phyloP scores from a whole-genome alignment of 2,113 vertebrate genomes.

The Sinocyclocheilus anophthalmus region DNA sequence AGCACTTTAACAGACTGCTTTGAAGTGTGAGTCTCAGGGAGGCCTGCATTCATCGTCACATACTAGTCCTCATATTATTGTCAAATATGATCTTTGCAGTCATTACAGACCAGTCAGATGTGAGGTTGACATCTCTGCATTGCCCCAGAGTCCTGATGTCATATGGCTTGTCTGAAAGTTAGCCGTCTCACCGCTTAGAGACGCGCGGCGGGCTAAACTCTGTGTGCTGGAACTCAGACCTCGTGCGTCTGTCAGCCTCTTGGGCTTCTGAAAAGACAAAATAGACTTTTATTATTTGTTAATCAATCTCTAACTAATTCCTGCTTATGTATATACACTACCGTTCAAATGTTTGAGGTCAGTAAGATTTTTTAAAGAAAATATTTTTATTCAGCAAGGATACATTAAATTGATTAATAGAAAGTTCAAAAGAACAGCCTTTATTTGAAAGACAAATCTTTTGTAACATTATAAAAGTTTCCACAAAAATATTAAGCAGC shows the following conservation, averaged over 20 bases:
- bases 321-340: background rate
- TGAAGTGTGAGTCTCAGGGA: background rate
- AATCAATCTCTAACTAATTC: background rate
- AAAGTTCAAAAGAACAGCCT: no score
- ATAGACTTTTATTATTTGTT: background rate
- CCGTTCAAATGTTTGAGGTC: background rate
- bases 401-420: no score
- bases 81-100: background rate
- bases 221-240: slow-evolving; percentile 81
- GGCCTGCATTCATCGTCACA: background rate
- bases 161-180: slow-evolving; percentile 47
- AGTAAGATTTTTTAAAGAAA: no score
- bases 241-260: slow-evolving; percentile 64
- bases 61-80: background rate
- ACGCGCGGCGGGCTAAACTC: slow-evolving; percentile 69
- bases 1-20: background rate
- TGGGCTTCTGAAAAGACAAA: slow-evolving; percentile 56
- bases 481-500: no score
- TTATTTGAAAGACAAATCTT: no score
- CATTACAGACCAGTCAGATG: slow-evolving; percentile 6
- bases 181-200: slow-evolving; percentile 68
- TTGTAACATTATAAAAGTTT: no score
- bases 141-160: background rate
- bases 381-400: no score
- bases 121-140: no score